Conservation (phyloP, 2,888 invertebrate species). For the Anarsia innoxiella region DNA sequence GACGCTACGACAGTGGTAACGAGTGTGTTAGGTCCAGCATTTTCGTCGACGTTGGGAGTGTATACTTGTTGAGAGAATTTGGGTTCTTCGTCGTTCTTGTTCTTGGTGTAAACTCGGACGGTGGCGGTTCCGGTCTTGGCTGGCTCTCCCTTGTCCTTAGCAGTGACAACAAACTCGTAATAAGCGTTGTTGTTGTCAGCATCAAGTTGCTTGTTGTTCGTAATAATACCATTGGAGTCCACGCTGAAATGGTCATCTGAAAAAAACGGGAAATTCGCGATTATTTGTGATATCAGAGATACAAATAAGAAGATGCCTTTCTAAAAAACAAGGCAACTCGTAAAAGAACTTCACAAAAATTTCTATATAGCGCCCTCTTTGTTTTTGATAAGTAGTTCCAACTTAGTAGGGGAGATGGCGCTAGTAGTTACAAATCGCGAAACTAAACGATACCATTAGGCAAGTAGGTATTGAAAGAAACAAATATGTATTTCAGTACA, state of each 20-base stretch:
- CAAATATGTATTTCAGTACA: no score
- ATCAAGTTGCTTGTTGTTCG: conserved; percentile 93
- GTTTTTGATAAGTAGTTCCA: no score
- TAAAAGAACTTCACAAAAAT: no score
- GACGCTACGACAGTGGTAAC: conserved; percentile 98
- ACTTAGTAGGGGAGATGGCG: no score
- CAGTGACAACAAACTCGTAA: conserved; percentile 95
- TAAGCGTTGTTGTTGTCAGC: conserved; percentile 98
- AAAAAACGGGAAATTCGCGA: conserved; percentile 26
- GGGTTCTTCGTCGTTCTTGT: conserved; percentile 98
- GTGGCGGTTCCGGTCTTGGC: conserved; percentile 94
- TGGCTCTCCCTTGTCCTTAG: conserved; percentile 96
- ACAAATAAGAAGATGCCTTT: no score
- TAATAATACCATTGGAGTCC: conserved; percentile 93
- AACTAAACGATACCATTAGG: no score
- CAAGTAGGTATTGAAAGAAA: no score
- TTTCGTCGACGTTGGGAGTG: conserved; percentile 96
- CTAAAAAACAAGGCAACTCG: no score
- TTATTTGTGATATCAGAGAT: no score
- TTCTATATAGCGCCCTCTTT: no score
- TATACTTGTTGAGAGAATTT: conserved; percentile 98
- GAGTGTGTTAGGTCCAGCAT: conserved; percentile 94
- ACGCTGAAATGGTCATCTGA: conserved; percentile 96
- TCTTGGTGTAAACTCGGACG: conserved; percentile 96
- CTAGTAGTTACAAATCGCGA: no score